Evolutionary conservation across 2,113 vertebrate genomes (phyloP), one percentile per base, ranked within the genome.

Genomic region (Thymallus thymallus): DNA sequence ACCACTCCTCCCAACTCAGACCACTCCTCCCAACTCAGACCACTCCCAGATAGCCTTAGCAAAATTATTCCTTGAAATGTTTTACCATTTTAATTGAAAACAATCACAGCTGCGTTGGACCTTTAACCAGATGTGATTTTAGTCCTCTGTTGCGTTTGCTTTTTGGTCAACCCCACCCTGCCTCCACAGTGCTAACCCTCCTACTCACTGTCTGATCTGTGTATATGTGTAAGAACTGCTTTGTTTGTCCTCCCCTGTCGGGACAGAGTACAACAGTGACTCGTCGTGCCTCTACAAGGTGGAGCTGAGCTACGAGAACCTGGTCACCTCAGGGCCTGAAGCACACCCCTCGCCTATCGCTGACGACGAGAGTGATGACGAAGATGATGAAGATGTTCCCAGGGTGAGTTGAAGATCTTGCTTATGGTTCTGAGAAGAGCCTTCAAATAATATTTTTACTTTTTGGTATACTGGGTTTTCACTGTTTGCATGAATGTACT

Each of bases 361-460:
- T 20, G 98, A 99, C 68, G 97, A 98, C 30, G 98, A 99, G 79
- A 98, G 96, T 10, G 98, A 99, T 32, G 97, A 99, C 0, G 98
- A 99, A 0, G 97, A 99, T 0, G 97, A 98, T 0, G 97, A 99
- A 0, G 97, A 98, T 79, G 92, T 96, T 62, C 96, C 97, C 0
- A 94, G 97, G 92, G 98, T 98, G 68, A 92, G 92, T 65, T 0
- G 16, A 23, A n/a, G 45, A 24, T 46, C 62, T 3, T 0, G 35
- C 35, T 41, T 41, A 41, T 12, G 9, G 35, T 41, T 41, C 9
- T 41, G 35, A 30, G 64, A 35, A 63, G 18, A 18, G 26, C 16
- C 20, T 60, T 7, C 9, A n/a, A 23, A 60, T 41, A 41, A 41
- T 9, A 10, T 9, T 10, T 12, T 2, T 2, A 12, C 35, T 41